A percentile compares a stretch with the other conserved stretches of the same genome.
phyloP scores from a whole-genome alignment of 2,797 vertebrate species.

The Coregonus sp. region DNA sequence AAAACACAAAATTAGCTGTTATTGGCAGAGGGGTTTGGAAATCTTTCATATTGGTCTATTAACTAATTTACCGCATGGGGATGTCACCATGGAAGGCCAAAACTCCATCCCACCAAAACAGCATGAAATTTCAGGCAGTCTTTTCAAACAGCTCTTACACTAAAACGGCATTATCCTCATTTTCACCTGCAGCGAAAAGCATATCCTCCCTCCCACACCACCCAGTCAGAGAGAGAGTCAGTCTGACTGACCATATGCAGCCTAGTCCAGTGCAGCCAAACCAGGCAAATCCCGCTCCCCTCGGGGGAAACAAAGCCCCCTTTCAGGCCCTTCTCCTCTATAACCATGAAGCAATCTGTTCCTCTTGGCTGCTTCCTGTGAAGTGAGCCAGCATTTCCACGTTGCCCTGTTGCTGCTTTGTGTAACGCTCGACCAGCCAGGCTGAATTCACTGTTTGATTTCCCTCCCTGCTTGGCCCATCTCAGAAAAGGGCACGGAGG shows the following conservation, averaged over 20 bases:
- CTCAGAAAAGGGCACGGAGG: conserved; percentile 43
- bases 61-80: no score
- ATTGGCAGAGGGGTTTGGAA: no score
- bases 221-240: conserved; percentile 17
- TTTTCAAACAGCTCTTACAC: no score
- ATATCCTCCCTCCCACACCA: conserved; percentile 50
- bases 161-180: no score
- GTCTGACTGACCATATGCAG: conserved; percentile 62
- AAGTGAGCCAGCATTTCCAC: conserved; percentile 65
- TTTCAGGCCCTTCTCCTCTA: conserved; percentile 66
- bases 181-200: conserved; percentile 37
- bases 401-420: conserved; percentile 40
- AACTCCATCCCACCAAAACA: no score
- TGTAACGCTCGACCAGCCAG: conserved; percentile 31
- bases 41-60: no score
- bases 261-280: conserved; percentile 53
- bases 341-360: conserved; percentile 74
- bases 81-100: no score
- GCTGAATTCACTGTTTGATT: conserved; percentile 41
- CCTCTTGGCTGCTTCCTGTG: conserved; percentile 67
- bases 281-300: conserved; percentile 46
- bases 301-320: conserved; percentile 70
- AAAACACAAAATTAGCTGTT: no score
- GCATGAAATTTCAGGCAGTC: no score
- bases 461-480: conserved; percentile 27